Percentiles rank a stretch among this genome's conserved stretches.
These are phyloP conservation scores for Andricus quercusramuli DNA, from an alignment of 2,888 invertebrate genomes.

Conservation along the genomic window DNA sequence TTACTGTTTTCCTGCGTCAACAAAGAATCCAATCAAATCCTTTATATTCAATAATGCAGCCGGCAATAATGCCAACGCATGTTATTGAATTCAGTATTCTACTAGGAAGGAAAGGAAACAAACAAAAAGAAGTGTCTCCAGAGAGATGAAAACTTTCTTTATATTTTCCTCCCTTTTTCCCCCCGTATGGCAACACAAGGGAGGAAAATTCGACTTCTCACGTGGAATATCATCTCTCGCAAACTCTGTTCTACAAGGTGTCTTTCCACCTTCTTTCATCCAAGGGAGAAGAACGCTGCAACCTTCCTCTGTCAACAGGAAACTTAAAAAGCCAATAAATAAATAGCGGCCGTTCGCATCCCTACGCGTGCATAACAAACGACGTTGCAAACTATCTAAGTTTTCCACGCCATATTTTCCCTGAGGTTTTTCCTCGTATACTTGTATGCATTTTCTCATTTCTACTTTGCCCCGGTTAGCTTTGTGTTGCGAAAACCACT, in stretches of 20 bases:
- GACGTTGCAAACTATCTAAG: slow-evolving; percentile 61
- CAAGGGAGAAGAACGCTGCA: slow-evolving; percentile 34
- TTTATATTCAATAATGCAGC: slow-evolving; percentile 33
- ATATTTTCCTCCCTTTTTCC: background rate
- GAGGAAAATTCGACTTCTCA: slow-evolving; percentile 5
- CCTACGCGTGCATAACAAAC: slow-evolving; percentile 54
- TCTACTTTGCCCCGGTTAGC: slow-evolving; percentile 45
- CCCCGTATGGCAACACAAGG: background rate
- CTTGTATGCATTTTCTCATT: slow-evolving; percentile 43
- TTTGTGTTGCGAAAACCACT: slow-evolving; percentile 35
- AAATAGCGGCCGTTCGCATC: slow-evolving; percentile 52
- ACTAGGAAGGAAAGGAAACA: slow-evolving; percentile 17
- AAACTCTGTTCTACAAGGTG: background rate
- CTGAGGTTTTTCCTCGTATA: slow-evolving; percentile 43
- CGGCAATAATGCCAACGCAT: slow-evolving; percentile 25
- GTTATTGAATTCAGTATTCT: slow-evolving; percentile 33
- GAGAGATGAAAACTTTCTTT: slow-evolving; percentile 3
- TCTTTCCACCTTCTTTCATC: slow-evolving; percentile 34
- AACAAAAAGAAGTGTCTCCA: slow-evolving; percentile 8
- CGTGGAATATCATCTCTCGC: slow-evolving; percentile 10
- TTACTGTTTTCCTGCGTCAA: slow-evolving; percentile 26
- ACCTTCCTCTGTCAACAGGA: slow-evolving; percentile 50
- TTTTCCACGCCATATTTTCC: slow-evolving; percentile 58
- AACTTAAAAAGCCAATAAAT: slow-evolving; percentile 64
- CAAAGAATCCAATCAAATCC: slow-evolving; percentile 28